Conservation (phyloP, 1,140 invertebrate species). For the Calephelis virginiensis region DNA sequence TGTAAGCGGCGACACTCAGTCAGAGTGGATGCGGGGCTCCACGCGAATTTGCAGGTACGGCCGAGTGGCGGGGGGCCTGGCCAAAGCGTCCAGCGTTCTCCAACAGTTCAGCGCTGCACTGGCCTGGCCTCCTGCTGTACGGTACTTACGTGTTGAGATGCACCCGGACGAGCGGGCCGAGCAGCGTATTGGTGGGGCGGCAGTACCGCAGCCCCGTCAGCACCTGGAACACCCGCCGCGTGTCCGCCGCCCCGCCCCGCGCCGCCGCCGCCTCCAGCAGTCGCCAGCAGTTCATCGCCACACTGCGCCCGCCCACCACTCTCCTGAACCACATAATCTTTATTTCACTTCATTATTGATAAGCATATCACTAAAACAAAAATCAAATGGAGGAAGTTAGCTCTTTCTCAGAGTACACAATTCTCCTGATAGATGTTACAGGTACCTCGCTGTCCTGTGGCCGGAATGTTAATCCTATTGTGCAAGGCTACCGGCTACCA, state of each 20-base stretch:
- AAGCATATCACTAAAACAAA: too few relatives aligned
- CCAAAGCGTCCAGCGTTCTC: too few relatives aligned
- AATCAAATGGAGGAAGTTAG: too few relatives aligned
- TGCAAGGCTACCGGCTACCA: too few relatives aligned
- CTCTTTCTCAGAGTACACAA: too few relatives aligned
- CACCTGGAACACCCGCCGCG: slow-evolving; percentile 67
- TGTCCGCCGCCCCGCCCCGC: slow-evolving; percentile 44
- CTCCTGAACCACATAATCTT: slow-evolving; percentile 38
- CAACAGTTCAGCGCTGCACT: too few relatives aligned
- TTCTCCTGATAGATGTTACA: not conserved
- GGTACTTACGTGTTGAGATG: slow-evolving; percentile 73
- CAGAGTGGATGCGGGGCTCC: too few relatives aligned
- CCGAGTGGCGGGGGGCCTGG: too few relatives aligned
- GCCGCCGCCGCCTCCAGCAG: slow-evolving; percentile 72
- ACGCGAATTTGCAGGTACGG: too few relatives aligned
- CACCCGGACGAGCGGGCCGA: slow-evolving; percentile 74
- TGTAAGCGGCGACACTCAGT: too few relatives aligned
- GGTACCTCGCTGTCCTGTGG: not conserved
- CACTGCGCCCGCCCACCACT: slow-evolving; percentile 44
- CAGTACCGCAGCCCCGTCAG: slow-evolving; percentile 74
- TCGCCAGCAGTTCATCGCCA: slow-evolving; percentile 71
- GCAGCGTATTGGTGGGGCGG: slow-evolving; percentile 61
- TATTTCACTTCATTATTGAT: not conserved
- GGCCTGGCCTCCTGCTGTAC: too few relatives aligned
- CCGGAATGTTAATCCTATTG: too few relatives aligned